These are phyloP conservation scores for Anisognathus igniventris DNA, from an alignment of 2,797 vertebrate genomes.

Conservation along the genomic window DNA sequence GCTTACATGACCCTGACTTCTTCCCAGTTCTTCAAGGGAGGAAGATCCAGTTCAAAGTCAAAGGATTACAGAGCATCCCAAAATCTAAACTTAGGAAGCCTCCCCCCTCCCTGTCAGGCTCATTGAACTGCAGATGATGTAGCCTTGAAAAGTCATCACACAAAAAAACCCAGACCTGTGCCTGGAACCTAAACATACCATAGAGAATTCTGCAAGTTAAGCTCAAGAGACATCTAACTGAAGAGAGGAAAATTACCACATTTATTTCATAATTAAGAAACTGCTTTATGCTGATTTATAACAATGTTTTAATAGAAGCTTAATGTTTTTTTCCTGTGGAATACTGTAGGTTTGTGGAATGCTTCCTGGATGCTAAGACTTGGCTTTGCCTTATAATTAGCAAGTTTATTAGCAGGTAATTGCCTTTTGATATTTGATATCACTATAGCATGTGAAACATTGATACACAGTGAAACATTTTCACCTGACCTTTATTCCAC, in stretches of 20 bases:
- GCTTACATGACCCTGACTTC: conserved; percentile 33
- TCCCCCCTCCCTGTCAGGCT: background rate
- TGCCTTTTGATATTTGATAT: background rate
- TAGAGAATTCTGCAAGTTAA: background rate
- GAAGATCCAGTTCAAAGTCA: conserved; percentile 43
- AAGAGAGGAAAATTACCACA: background rate
- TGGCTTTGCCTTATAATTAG: background rate
- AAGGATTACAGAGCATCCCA: background rate
- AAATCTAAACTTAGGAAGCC: background rate
- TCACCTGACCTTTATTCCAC: background rate
- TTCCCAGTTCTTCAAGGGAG: background rate
- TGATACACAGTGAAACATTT: background rate
- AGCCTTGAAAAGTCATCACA: background rate
- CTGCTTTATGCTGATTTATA: background rate
- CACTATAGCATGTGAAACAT: background rate
- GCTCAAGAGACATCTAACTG: background rate
- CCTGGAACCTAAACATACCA: background rate
- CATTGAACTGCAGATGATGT: background rate
- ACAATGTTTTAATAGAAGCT: background rate
- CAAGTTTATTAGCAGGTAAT: background rate
- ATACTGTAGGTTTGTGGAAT: background rate
- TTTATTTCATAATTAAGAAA: background rate
- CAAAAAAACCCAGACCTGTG: background rate
- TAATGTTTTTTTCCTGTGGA: background rate
- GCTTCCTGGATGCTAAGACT: background rate